Conservation (phyloP, 2,797 vertebrate genomes). For the Choloepus didactylus region DNA sequence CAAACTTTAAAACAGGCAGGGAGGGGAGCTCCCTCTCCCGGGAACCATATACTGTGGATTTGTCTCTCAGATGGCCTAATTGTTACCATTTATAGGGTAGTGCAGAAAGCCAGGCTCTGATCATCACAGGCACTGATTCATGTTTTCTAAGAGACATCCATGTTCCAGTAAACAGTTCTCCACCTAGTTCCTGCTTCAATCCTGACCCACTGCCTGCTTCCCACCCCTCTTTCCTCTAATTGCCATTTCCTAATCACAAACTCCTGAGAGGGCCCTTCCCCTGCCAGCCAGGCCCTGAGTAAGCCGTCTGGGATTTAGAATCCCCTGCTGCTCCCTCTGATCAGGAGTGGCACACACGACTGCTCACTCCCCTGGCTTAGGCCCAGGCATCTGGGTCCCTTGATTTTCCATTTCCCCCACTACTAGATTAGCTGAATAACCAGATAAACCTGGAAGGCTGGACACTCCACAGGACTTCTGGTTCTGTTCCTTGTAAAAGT, state of each 20-base stretch:
- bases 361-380: not conserved
- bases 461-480: not conserved
- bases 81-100: not conserved
- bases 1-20: not conserved
- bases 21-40: not conserved
- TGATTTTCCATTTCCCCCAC: not conserved
- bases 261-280: not conserved
- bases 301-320: not conserved
- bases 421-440: not conserved
- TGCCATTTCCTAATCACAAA: conserved; percentile 14
- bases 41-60: not conserved
- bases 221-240: not conserved
- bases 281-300: not conserved
- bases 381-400: not conserved
- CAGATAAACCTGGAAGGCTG: not conserved
- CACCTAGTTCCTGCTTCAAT: not conserved
- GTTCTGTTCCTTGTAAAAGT: not conserved
- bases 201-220: not conserved
- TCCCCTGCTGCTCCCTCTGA: no score
- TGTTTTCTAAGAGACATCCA: not conserved
- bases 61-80: conserved; percentile 2
- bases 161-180: conserved; percentile 11
- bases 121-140: not conserved
- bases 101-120: conserved; percentile 28
- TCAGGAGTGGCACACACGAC: not conserved